Evolutionary conservation across 2,797 vertebrate genomes (phyloP), one percentile per base, ranked within the genome.

Genomic region (Picus viridis): DNA sequence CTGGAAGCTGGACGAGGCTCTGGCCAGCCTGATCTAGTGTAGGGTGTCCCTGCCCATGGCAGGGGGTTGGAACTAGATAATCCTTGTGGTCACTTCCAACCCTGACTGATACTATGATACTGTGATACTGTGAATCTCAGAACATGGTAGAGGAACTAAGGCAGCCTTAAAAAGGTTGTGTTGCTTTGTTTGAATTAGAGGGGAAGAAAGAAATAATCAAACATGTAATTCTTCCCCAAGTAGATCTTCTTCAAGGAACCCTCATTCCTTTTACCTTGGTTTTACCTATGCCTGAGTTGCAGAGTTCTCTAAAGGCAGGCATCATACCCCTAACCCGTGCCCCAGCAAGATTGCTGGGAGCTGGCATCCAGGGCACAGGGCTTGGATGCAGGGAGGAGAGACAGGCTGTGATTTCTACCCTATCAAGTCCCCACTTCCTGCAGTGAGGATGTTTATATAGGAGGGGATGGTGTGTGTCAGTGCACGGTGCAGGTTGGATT

Each of bases 401-500:
- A 30, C 0, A 4, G 65, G 81, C 2, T 0, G 72, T 0, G 0
- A 65, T 96, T 96, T 94, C 84, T 93, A 74, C 80, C 84, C 84
- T 64, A 77, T 89, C 90, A 95, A 91, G 57, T 92, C n/a, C n/a
- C 43, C 30, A 79, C 65, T 92, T 58, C 45, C 67, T 4, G 10
- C 34, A 65, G 57, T 6, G 23, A 86, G 32, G 34, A 1, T 70
- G 94, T 83, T 95, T 81, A 58, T 2, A 1, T 68, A 88, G 79
- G 53, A 65, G 9, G 8, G 56, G 54, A 67, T 3, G 39, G 14
- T 0, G 0, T 45, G 61, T 80, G 72, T 34, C 71, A 2, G 2
- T 0, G 0, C 18, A 8, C n/a, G 57, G 49, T 2, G 1, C n/a
- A 32, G 80, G 53, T 29, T 32, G 89, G 81, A 32, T 22, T 17